Percentiles rank a stretch among this genome's conserved stretches.
These are phyloP conservation scores for Laspeyria flexula DNA, from an alignment of 2,888 invertebrate species.

Conservation along the genomic window DNA sequence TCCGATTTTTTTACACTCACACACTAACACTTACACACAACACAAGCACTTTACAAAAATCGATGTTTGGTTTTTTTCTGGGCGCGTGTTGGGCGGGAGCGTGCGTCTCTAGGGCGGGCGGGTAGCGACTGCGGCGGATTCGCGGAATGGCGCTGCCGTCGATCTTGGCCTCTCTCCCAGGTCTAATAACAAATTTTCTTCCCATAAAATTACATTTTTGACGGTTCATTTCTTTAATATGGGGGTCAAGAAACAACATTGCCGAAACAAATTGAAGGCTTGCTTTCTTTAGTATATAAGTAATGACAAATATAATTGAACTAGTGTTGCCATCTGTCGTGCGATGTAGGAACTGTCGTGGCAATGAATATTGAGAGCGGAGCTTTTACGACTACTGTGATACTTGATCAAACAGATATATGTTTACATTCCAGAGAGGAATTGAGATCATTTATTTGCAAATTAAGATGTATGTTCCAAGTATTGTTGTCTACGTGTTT, in stretches of 20 bases:
- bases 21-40: constrained; percentile 49
- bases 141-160: constrained; percentile 49
- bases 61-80: constrained; percentile 48
- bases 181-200: constrained; percentile 17
- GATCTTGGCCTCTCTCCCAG: constrained; percentile 33
- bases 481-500: neutral
- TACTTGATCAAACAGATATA: constrained; percentile 8
- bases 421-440: neutral
- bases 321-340: constrained; percentile 9
- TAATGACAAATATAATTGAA: neutral
- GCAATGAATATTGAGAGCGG: constrained; percentile 16
- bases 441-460: constrained; percentile 1
- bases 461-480: neutral
- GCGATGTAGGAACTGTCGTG: neutral
- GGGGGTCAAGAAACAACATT: constrained; percentile 8
- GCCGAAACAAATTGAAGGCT: constrained; percentile 10
- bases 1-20: constrained; percentile 46
- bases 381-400: neutral
- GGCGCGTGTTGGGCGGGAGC: constrained; percentile 33
- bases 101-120: constrained; percentile 44
- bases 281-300: neutral
- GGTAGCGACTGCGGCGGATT: constrained; percentile 50
- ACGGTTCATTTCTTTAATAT: constrained; percentile 13
- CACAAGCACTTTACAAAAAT: constrained; percentile 52
- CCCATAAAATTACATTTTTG: constrained; percentile 30